phyloP scores from a whole-genome alignment of 1,140 invertebrate genomes.

The Brachionus koreanus region DNA sequence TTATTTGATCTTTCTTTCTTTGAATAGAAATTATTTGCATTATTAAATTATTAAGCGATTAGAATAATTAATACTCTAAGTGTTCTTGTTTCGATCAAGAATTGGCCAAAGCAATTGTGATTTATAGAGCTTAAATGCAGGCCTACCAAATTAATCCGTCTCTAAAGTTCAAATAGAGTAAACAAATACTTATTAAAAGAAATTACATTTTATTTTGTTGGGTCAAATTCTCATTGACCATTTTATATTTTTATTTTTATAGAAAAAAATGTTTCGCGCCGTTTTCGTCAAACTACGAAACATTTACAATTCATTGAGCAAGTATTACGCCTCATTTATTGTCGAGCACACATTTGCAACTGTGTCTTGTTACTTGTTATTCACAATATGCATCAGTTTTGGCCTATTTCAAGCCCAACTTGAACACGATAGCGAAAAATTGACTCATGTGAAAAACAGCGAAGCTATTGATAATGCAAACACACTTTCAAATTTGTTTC shows the following conservation, averaged over 20 bases:
- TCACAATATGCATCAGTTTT: background rate
- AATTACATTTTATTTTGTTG: background rate
- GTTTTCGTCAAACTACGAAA: conserved; percentile 28
- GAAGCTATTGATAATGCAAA: background rate
- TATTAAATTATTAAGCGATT: background rate
- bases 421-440: background rate
- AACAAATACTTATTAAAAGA: background rate
- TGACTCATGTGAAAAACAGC: conserved; percentile 20
- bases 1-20: background rate
- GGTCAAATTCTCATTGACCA: background rate
- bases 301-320: conserved; percentile 27
- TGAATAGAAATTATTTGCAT: background rate
- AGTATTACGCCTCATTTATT: background rate
- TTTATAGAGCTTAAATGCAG: background rate
- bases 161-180: background rate
- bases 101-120: background rate
- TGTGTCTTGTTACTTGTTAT: background rate
- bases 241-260: conserved; percentile 10
- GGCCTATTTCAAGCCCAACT: background rate
- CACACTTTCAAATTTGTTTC: background rate
- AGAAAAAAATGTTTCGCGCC: conserved; percentile 40
- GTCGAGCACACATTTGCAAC: conserved; percentile 6
- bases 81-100: too few species aligned
- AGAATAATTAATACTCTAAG: too few species aligned
- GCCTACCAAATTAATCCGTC: background rate